These are phyloP conservation scores for Platichthys stellatus DNA, from an alignment of 2,113 vertebrate genomes.

Conservation along the genomic window DNA sequence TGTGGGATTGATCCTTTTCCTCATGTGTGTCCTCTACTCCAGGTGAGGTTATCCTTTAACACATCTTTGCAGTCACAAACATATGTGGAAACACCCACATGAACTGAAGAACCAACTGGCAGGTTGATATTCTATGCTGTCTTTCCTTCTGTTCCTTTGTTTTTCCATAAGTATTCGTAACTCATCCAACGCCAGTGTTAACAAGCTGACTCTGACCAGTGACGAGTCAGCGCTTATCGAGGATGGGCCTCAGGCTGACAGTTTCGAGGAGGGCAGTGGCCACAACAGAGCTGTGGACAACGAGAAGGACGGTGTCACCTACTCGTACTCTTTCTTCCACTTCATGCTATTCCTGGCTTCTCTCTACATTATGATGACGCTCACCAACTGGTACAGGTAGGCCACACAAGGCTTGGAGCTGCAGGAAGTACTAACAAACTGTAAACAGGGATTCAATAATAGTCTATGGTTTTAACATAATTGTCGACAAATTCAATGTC, in stretches of 20 bases:
- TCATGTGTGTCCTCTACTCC: constrained; percentile 97
- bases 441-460: background rate
- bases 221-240: constrained; percentile 97
- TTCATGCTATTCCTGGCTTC: constrained; percentile 99
- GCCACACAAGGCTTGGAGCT: background rate
- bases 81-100: background rate
- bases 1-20: constrained; percentile 93
- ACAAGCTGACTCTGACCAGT: constrained; percentile 94
- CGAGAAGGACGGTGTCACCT: constrained; percentile 94
- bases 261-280: constrained; percentile 83
- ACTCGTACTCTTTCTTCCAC: constrained; percentile 99
- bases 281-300: constrained; percentile 90
- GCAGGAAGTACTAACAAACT: background rate
- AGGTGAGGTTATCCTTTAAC: constrained; percentile 80
- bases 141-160: background rate
- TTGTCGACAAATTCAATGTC: too few species aligned
- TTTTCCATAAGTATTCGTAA: constrained; percentile 88
- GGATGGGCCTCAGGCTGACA: constrained; percentile 87
- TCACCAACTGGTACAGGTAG: constrained; percentile 99
- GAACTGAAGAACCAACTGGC: background rate
- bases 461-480: too few species aligned
- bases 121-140: too few species aligned
- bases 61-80: background rate
- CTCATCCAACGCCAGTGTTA: constrained; percentile 94
- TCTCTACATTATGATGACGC: constrained; percentile 99